Conservation (phyloP, 2,888 invertebrate species). For the Galerucella pusilla region DNA sequence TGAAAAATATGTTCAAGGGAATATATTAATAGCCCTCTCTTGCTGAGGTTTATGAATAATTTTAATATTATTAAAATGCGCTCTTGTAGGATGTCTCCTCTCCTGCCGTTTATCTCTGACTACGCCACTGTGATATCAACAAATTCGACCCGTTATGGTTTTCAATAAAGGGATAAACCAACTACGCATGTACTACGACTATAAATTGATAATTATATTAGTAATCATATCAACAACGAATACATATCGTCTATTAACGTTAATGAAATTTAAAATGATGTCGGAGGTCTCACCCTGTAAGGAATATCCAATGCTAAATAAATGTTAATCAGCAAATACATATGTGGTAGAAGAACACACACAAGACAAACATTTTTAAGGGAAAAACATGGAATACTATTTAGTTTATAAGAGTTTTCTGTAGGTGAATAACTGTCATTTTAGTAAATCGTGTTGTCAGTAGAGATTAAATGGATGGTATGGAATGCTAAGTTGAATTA, state of each 20-base stretch:
- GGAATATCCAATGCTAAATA: not conserved
- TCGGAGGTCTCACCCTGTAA: not conserved
- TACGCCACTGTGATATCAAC: not conserved
- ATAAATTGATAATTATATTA: constrained; percentile 8
- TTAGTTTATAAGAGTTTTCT: too few species aligned
- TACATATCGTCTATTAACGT: not conserved
- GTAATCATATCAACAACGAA: not conserved
- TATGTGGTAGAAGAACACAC: not conserved
- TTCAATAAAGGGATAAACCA: not conserved
- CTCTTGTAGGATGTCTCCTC: too few species aligned
- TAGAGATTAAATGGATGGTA: too few species aligned
- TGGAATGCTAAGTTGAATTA: too few species aligned
- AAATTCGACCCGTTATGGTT: not conserved
- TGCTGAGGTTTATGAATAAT: too few species aligned
- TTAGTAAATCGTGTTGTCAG: too few species aligned
- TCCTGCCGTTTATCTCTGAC: too few species aligned
- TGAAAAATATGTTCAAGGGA: too few species aligned
- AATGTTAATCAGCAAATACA: not conserved
- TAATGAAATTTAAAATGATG: not conserved
- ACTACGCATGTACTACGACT: not conserved
- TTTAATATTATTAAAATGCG: too few species aligned
- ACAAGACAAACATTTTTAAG: not conserved
- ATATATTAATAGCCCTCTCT: too few species aligned
- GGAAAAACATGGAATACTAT: not conserved
- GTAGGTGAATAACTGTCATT: too few species aligned